Base-by-base conservation (phyloP, 2,797 vertebrate genomes). In the Neosilurus hyrtlii region DNA sequence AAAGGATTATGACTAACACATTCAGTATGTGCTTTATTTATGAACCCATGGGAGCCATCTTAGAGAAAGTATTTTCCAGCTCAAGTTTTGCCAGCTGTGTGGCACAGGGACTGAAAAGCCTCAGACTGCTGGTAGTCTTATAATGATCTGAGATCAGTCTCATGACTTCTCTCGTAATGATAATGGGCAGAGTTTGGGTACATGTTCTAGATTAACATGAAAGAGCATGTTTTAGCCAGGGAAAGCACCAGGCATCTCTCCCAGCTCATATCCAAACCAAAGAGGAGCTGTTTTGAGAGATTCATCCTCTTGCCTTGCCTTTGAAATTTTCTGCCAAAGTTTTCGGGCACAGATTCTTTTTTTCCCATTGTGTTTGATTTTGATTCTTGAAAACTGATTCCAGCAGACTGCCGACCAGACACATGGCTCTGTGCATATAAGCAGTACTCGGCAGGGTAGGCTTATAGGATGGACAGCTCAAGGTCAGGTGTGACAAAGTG, bases 11-110 rank as follows among this genome's bases (percentile, higher is more conserved):
- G 88, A 86, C 83, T 86, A 86, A 88, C 84, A 76, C 77, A 79
- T 78, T 86, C 85, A 86, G 84, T 82, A 89, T 89, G 85, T 54
- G 63, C 76, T 86, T 83, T 89, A 89, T 87, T 89, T 86, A 86
- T 87, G 87, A 86, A 83, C 85, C 74, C 84, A 84, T 84, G 85
- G 88, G 80, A 88, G 85, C 71, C 82, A 83, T 88, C 82, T 84
- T 81, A 84, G 85, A 84, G 86, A 88, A 88, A 88, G 76, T 86
- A 88, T 88, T 87, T 88, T 84, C 78, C 87, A 79, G 71, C 43
- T 67, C 54, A 43, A 73, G 79, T 81, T 84, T 81, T 82, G 85
- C 85, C 80, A 86, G 85, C 70, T 86, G 65, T 83, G 85, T 84
- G 82, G 82, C 82, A 84, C 35, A 84, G 67, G 80, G 77, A 78